These are phyloP conservation scores for Drosophila pseudotakahashii DNA, from an alignment of 2,888 invertebrate species.

Conservation along the genomic window DNA sequence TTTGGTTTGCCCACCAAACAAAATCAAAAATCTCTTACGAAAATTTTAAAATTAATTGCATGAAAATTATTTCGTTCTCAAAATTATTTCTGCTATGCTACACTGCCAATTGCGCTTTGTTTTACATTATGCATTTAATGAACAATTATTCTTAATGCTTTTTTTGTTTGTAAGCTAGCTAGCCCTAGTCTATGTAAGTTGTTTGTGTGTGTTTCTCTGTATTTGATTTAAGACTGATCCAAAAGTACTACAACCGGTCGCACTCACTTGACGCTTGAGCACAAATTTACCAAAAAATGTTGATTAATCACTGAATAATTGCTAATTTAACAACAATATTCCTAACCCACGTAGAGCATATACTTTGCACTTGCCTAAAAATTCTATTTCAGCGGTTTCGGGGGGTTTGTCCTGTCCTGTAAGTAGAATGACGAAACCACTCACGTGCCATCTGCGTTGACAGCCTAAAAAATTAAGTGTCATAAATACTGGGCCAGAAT, in stretches of 20 bases:
- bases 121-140: conserved; percentile 72
- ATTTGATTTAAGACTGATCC: conserved; percentile 32
- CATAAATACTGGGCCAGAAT: conserved; percentile 37
- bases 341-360: conserved; percentile 51
- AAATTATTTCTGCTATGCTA: conserved; percentile 69
- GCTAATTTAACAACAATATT: conserved; percentile 76
- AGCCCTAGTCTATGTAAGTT: conserved; percentile 62
- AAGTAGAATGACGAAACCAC: conserved; percentile 18
- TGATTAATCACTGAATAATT: conserved; percentile 67
- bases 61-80: conserved; percentile 63
- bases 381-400: conserved; percentile 32
- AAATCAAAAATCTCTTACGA: conserved; percentile 24
- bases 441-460: conserved; percentile 47
- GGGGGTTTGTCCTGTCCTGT: conserved; percentile 14
- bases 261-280: conserved; percentile 54
- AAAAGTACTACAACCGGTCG: conserved; percentile 41
- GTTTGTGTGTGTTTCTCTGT: conserved; percentile 78
- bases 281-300: conserved; percentile 33
- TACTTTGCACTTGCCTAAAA: conserved; percentile 57
- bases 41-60: conserved; percentile 57
- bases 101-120: conserved; percentile 70
- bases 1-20: conserved; percentile 25
- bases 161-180: conserved; percentile 36
- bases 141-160: conserved; percentile 72
- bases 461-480: conserved; percentile 55